Evolutionary conservation across 1,140 invertebrate genomes (phyloP), one percentile per base, ranked within the genome.

Genomic region (Daktulosphaira vitifoliae): DNA sequence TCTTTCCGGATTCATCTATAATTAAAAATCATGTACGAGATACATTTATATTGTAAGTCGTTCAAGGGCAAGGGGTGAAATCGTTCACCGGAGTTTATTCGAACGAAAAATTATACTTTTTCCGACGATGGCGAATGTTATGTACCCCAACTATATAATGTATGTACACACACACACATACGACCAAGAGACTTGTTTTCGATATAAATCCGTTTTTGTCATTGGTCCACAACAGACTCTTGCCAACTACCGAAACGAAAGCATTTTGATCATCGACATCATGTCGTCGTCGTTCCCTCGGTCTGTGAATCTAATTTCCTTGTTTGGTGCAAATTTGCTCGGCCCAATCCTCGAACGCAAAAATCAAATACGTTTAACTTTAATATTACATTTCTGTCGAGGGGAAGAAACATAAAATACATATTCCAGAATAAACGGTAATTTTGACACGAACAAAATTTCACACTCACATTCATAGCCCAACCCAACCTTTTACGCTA

Each of bases 361-460:
- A 59, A 59, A 44, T 59, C n/a, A 59, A 59, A 42, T 59, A 26
- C 39, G 26, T 44, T 44, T 25, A 42, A 59, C 42, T 25, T 16
- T 39, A 54, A 26, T 13, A 59, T 22, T 33, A 6, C 11, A 6
- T 33, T 33, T 33, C 11, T 33, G 29, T 33, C 29, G 29, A 11
- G 11, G 29, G 29, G 29, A 6, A 33, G 29, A 33, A 11, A 11
- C 29, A 33, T 11, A 33, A 33, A 33, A 33, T 11, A 33, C 29
- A 33, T 6, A 33, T 33, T 33, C 29, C 29, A 5, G 5, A n/a
- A n/a, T n/a, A n/a, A n/a, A n/a, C n/a, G n/a, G n/a, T n/a, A n/a
- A n/a, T n/a, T n/a, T n/a, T n/a, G n/a, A n/a, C n/a, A n/a, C n/a
- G n/a, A n/a, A n/a, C n/a, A n/a, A n/a, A n/a, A n/a, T n/a, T n/a